Evolutionary conservation across 1,140 invertebrate genomes (phyloP), one percentile per base, ranked within the genome.

Genomic region (Drosophila sulfurigaster): DNA sequence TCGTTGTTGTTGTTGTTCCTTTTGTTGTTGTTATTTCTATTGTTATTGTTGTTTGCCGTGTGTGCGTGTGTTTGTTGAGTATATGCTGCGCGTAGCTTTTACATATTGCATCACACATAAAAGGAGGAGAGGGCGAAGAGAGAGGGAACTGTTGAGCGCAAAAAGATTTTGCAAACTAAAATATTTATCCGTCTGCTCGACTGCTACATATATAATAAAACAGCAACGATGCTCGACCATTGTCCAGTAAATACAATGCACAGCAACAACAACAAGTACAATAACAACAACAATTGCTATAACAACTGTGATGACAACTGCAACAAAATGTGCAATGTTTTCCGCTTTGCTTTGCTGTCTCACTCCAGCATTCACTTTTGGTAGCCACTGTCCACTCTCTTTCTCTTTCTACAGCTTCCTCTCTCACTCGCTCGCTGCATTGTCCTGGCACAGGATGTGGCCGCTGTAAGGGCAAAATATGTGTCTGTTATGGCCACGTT

Each of bases 401-500:
- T 38, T 60, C 15, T 8, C 38, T 15, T 30, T 3, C 54, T 45
- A 1, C 25, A 30, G 7, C 25, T 13, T 5, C 25, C 32, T 49
- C 5, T 11, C n/a, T 5, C 25, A 10, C 38, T 58, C 28, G 49
- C 15, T 38, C 25, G n/a, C 46, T 32, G 5, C 20, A 48, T 59
- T 41, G 64, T 72, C 63, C 66, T 59, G 48, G 45, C 57, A 62
- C 79, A 89, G 88, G 88, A 91, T 86, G 79, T 79, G 82, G 56
- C 64, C 67, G 74, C 73, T 91, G 89, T 79, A 85, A 78, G 79
- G 75, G 75, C 90, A 78, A 91, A 91, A 91, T 91, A 91, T 91
- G 90, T 91, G 90, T 81, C 78, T 91, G 91, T 91, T 91, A 91
- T 88, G 87, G 79, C 76, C 87, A 87, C 78, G 81, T 81, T 83